Base-by-base conservation (phyloP, 2,113 vertebrate genomes). In the Corynorhinus townsendii region DNA sequence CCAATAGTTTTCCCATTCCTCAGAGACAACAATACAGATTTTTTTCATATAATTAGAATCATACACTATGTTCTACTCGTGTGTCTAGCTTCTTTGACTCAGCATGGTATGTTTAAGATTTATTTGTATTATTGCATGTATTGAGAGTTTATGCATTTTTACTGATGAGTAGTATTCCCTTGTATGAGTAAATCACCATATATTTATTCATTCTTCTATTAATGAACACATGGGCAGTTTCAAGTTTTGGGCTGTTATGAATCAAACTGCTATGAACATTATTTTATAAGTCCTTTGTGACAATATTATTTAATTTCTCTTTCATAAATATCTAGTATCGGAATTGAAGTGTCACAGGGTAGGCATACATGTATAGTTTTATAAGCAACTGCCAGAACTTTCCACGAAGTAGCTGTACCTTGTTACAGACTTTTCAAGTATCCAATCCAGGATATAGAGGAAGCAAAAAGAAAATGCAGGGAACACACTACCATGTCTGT, bases 231-330 rank as follows among this genome's bases (percentile, higher is more conserved):
- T 66, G 24, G 28, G 20, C 40, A 85, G 59, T 66, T 95, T 68
- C 71, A 62, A 69, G 12, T 40, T 87, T 93, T 71, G 45, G 26
- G 49, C 19, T 72, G 24, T 89, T 77, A 66, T 38, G 47, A 90
- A 71, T 92, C 92, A 79, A 87, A 54, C 15, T 45, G 24, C 30
- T 56, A 15, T 47, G 22, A 52, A 38, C 38, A 3, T 71, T 49
- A 40, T 75, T 89, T 93, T 89, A 54, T 84, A 90, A 80, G 43
- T 64, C 47, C n/a, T 62, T 88, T 71, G 77, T 95, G 69, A 62
- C 54, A 43, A 54, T 84, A 71, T 47, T n/a, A 52, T 89, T 89
- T 89, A 52, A 84, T 92, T 79, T 62, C 43, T n/a, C 11, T 79
- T 84, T 64, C 28, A 54, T 76, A 84, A 76, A 47, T 94, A 94